Conservation (phyloP, 2,888 invertebrate genomes). For the Tuberolachnus salignus region DNA sequence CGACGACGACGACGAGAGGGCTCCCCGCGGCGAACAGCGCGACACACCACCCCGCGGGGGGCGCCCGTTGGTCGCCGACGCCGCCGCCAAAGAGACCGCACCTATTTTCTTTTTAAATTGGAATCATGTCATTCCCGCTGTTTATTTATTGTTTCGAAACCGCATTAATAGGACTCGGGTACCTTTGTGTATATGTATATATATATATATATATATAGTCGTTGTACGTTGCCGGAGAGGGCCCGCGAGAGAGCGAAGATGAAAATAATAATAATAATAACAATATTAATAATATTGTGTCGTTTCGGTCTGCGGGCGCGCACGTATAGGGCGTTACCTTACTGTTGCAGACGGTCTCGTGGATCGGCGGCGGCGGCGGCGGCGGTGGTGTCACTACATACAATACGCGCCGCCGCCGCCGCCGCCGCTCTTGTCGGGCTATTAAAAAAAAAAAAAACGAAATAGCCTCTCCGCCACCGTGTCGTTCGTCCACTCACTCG, state of each 20-base stretch:
- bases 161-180: conserved; percentile 56
- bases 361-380: neutral
- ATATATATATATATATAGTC: neutral
- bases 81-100: conserved; percentile 55
- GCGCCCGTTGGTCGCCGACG: conserved; percentile 54
- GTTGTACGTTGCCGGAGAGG: conserved; percentile 37
- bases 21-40: conserved; percentile 53
- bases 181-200: neutral
- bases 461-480: conserved; percentile 6
- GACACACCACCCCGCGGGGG: conserved; percentile 54
- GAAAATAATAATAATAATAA: conserved; percentile 13
- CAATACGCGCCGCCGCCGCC: conserved; percentile 25
- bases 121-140: conserved; percentile 57
- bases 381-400: conserved; percentile 46
- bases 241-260: conserved; percentile 11
- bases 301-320: conserved; percentile 53
- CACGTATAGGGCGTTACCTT: conserved; percentile 45
- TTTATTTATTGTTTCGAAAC: conserved; percentile 57
- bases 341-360: conserved; percentile 28
- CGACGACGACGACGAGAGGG: conserved; percentile 45
- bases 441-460: conserved; percentile 40
- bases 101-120: conserved; percentile 57
- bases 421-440: conserved; percentile 31
- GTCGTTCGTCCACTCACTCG: too few species aligned
- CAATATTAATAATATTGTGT: conserved; percentile 56